Conservation (phyloP, 2,888 invertebrate species). For the Xanthorhoe designata region DNA sequence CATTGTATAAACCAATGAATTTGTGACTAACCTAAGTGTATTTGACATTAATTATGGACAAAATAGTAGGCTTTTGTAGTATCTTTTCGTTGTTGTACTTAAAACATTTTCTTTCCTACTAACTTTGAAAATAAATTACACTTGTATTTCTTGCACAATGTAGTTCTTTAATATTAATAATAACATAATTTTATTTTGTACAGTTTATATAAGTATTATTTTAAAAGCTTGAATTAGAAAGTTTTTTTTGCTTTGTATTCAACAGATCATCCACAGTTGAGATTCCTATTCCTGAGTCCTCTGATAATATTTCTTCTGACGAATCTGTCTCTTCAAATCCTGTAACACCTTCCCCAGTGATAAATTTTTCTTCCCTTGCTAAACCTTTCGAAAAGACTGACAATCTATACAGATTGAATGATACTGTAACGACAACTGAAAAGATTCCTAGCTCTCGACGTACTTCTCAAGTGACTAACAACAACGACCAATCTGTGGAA, state of each 20-base stretch:
- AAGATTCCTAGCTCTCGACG: slow-evolving; percentile 59
- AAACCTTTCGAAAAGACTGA: slow-evolving; percentile 82
- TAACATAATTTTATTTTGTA: slow-evolving; percentile 27
- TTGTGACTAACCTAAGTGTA: slow-evolving; percentile 29
- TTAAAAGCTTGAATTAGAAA: slow-evolving; percentile 76
- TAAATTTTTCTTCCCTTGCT: slow-evolving; percentile 78
- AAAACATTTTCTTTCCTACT: slow-evolving; percentile 46
- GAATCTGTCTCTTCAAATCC: slow-evolving; percentile 63
- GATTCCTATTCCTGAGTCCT: slow-evolving; percentile 73
- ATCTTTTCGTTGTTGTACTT: slow-evolving; percentile 61
- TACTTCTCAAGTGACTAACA: slow-evolving; percentile 65
- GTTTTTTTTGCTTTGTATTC: slow-evolving; percentile 83
- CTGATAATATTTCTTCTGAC: slow-evolving; percentile 67
- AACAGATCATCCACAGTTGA: slow-evolving; percentile 85
- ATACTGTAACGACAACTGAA: slow-evolving; percentile 70
- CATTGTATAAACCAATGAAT: slow-evolving; percentile 21
- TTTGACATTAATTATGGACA: slow-evolving; percentile 33
- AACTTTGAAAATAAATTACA: slow-evolving; percentile 38
- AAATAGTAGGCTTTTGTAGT: slow-evolving; percentile 74
- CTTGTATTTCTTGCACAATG: slow-evolving; percentile 22
- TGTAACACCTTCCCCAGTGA: slow-evolving; percentile 59
- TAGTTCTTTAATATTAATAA: slow-evolving; percentile 16
- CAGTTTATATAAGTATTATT: slow-evolving; percentile 54
- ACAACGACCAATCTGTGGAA: slow-evolving; percentile 60
- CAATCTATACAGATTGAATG: slow-evolving; percentile 69